These are phyloP conservation scores for Charadrius vociferus DNA, from an alignment of 2,113 vertebrate species.

Conservation along the genomic window DNA sequence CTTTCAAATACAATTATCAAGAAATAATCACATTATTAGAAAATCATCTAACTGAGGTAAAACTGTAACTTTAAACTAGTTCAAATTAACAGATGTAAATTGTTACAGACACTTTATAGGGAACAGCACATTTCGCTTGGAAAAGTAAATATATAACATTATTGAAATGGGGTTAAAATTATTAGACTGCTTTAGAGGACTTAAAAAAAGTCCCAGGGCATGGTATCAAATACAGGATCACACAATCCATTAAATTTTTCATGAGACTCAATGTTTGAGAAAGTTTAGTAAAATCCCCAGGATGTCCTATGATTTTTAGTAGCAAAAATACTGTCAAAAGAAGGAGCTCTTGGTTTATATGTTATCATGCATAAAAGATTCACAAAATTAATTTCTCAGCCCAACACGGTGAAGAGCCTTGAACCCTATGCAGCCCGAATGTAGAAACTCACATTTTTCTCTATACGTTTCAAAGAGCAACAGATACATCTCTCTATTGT, in stretches of 20 bases:
- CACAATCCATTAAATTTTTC: background rate
- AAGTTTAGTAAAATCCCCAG: background rate
- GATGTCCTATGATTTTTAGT: background rate
- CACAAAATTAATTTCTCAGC: background rate
- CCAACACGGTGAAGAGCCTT: background rate
- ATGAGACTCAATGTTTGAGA: background rate
- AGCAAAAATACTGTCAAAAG: background rate
- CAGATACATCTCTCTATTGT: background rate
- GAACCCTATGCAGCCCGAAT: background rate
- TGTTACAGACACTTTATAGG: background rate
- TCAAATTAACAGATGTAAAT: constrained; percentile 6
- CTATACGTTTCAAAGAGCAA: background rate
- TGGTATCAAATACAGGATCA: background rate
- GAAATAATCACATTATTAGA: constrained; percentile 20
- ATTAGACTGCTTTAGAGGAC: background rate
- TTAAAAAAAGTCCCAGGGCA: background rate
- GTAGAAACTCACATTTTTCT: background rate
- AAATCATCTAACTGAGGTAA: background rate
- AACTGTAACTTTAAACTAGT: background rate
- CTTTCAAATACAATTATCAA: background rate
- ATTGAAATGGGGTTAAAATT: background rate
- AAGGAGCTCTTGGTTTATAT: background rate
- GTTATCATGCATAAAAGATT: background rate
- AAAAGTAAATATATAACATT: constrained; percentile 32
- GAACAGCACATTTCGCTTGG: background rate